Evolutionary conservation across 92 coral and sea anemone genomes (phyloP), one percentile per base, ranked within the genome.

Genomic region (Zoanthus sansibaricus): DNA sequence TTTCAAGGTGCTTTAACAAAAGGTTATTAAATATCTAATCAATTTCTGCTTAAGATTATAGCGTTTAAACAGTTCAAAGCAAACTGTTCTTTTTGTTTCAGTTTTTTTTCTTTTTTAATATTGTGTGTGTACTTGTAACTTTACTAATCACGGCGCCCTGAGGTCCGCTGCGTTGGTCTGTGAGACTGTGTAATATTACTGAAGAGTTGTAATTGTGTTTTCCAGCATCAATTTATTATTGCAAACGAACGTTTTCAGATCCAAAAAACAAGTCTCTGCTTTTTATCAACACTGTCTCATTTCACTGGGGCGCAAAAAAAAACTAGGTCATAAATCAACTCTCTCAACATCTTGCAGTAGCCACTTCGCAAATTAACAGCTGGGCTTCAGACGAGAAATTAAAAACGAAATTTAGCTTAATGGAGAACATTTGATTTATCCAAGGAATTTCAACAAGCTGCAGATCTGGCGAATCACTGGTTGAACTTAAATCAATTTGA

Each of bases 131-230:
- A 7, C n/a, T 75, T 74, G 25, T 7, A 62, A 17, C 21, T 17
- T 1, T 17, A 17, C 20, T 75, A 3, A 75, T 75, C 25, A 25
- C 25, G 4, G 47, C 11, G 78, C 78, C 78, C 78, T 31, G 33
- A 48, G 58, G 56, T 75, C 71, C 56, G 54, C 14, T 78, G 83
- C 83, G 83, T 78, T 78, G 83, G 83, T 78, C 83, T 3, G 55
- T 8, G 15, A 64, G 3, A 76, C 42, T 37, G 42, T 37, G 76
- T n/a, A 49, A 49, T 14, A 17, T 14, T 5, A 25, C 25, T 25
- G 25, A 14, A 58, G 20, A 5, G 15, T 15, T 54, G 59, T 14
- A 58, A 16, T 6, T 58, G n/a, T 12, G 15, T 16, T 9, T 62
- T 17, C 9, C 5, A 17, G 8, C 21, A 1, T 21, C 6, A 9